Evolutionary conservation across 2,113 vertebrate genomes (phyloP), one percentile per base, ranked within the genome.

Genomic region (Ctenomys sociabilis): DNA sequence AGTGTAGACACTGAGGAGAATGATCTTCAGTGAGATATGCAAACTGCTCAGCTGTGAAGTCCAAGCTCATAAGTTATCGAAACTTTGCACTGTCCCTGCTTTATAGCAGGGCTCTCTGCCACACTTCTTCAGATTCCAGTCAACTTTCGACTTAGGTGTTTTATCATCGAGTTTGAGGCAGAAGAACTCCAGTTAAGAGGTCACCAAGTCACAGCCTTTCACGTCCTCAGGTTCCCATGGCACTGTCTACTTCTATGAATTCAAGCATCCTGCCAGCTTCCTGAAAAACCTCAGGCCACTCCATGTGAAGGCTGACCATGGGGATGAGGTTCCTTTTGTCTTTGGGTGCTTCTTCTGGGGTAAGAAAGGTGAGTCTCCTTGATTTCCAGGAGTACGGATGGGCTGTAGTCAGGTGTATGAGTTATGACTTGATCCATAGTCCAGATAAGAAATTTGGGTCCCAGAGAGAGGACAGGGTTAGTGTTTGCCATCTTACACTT

Each of bases 181-280:
- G 16, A 59, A 68, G 32, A 57, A 28, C 32, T 84, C 10, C 37
- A 73, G 82, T 14, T 30, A 30, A 81, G 43, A 40, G 32, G 17
- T 68, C 1, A 6, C 54, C 30, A 45, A 7, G 12, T 75, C 54
- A 49, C 40, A 7, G 9, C 68, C 63, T 30, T 52, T 8, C 66
- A 75, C 43, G 7, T 11, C 63, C 43, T 45, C 85, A 99, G 99
- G 99, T 83, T 98, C 97, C 13, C 99, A 98, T 0, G 97, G 97
- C 70, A 97, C 98, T 6, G 98, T 99, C 28, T 99, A 99, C 96
- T 94, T 99, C 78, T 99, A 99, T 40, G 98, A 99, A 97, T 99
- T 99, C 97, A 98, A 99, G 26, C 98, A 99, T 95, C 40, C 97
- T 17, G 97, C 98, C 9, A 97, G 45, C 32, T 66, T 97, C 4